A percentile compares a stretch with the other conserved stretches of the same genome.
Evolutionary conservation across 2,113 vertebrate genomes (phyloP).

Genomic region (Crotalus tigris): DNA sequence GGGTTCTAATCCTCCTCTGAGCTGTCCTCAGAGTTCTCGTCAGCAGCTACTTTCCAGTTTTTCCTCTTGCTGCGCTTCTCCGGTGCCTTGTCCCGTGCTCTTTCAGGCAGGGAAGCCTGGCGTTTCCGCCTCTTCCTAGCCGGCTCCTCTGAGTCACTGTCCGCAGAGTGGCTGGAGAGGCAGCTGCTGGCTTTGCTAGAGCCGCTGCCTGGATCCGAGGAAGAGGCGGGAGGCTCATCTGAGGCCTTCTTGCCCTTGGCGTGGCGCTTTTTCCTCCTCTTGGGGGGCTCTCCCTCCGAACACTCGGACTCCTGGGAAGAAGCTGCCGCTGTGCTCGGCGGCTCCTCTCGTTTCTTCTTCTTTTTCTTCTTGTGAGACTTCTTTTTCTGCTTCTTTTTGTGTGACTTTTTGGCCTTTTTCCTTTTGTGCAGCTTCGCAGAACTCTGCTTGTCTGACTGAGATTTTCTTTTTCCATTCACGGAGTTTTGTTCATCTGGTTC

Average conservation of each 20-base stretch:
- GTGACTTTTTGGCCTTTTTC: slow-evolving; percentile 84
- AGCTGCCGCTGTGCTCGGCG: slow-evolving; percentile 56
- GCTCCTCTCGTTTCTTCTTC: slow-evolving; percentile 73
- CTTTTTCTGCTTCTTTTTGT: slow-evolving; percentile 88
- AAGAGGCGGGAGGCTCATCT: slow-evolving; percentile 61
- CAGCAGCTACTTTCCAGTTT: slow-evolving; percentile 85
- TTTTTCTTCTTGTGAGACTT: slow-evolving; percentile 83
- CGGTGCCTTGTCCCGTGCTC: slow-evolving; percentile 54
- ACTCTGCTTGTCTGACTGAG: slow-evolving; percentile 64
- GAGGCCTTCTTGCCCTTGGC: slow-evolving; percentile 73
- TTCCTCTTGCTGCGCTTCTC: slow-evolving; percentile 74
- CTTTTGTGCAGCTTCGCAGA: slow-evolving; percentile 69
- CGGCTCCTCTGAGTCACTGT: slow-evolving; percentile 62
- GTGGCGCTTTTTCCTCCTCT: slow-evolving; percentile 70
- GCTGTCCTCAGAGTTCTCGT: slow-evolving; percentile 82
- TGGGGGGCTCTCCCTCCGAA: slow-evolving; percentile 63
- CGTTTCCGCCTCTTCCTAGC: slow-evolving; percentile 68
- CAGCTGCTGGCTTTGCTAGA: slow-evolving; percentile 65
- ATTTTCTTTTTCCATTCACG: slow-evolving; percentile 73
- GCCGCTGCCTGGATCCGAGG: slow-evolving; percentile 68
- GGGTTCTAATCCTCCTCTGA: slow-evolving; percentile 76
- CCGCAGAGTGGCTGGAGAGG: slow-evolving; percentile 71
- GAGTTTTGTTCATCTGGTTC: slow-evolving; percentile 58
- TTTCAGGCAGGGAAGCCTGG: slow-evolving; percentile 41
- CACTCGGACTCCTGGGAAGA: slow-evolving; percentile 68